Evolutionary conservation across 2,797 vertebrate genomes (phyloP).

Genomic region (Phoxinus dragarum): DNA sequence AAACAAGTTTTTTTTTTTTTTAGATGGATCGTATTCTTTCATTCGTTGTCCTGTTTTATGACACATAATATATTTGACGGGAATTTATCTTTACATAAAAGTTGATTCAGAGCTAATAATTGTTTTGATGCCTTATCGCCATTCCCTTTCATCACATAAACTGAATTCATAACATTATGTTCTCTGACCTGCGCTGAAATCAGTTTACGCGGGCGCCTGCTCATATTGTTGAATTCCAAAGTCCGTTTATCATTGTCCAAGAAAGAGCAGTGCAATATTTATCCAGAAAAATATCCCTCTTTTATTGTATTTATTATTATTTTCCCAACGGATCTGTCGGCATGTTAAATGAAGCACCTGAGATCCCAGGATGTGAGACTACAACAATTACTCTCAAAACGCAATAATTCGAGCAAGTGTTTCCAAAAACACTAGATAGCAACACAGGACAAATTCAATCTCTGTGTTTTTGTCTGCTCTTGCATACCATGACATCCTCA

Average conservation of each 20-base stretch:
- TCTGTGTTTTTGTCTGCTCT: slow-evolving; percentile 9
- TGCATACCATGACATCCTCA: slow-evolving; percentile 43
- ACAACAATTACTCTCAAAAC: slow-evolving; percentile 24
- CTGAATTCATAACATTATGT: slow-evolving; percentile 44
- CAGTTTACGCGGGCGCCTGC: slow-evolving; percentile 29
- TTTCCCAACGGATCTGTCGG: slow-evolving; percentile 38
- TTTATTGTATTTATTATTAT: slow-evolving; percentile 49
- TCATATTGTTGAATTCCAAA: slow-evolving; percentile 60
- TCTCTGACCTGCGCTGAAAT: slow-evolving; percentile 45
- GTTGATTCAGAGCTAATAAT: slow-evolving; percentile 17
- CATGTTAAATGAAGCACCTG: slow-evolving; percentile 44
- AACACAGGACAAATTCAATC: slow-evolving; percentile 36
- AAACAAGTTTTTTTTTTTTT: background rate
- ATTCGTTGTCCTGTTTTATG: slow-evolving; percentile 26
- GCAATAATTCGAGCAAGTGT: slow-evolving; percentile 29
- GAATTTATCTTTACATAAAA: slow-evolving; percentile 38
- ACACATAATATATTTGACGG: slow-evolving; percentile 7
- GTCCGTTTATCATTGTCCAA: slow-evolving; percentile 60
- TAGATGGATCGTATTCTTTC: background rate
- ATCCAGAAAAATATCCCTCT: slow-evolving; percentile 13
- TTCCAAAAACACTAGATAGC: slow-evolving; percentile 31
- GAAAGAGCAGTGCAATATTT: slow-evolving; percentile 41
- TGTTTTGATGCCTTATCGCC: slow-evolving; percentile 20
- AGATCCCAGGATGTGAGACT: slow-evolving; percentile 30
- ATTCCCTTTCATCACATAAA: slow-evolving; percentile 38